A percentile compares a stretch with the other conserved stretches of the same genome.
Evolutionary conservation across 2,113 vertebrate species (phyloP).

Genomic region (Protobothrops mucrosquamatus): DNA sequence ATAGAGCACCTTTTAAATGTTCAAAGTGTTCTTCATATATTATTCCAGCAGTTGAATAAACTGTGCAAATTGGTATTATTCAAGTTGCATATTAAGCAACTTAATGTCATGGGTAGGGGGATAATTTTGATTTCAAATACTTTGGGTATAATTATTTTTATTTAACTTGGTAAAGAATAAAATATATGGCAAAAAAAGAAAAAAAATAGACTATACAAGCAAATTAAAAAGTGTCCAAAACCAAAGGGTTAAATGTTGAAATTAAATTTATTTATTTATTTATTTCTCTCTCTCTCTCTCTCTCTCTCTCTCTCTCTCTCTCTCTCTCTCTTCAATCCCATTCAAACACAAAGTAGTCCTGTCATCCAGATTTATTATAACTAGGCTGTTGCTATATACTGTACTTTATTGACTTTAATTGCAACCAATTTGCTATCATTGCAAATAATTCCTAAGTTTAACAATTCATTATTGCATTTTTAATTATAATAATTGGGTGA

Average conservation of each 20-base stretch:
- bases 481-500: neutral
- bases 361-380: neutral
- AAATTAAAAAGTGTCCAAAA: neutral
- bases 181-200: neutral
- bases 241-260: neutral
- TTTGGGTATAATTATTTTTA: neutral
- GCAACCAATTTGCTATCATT: neutral
- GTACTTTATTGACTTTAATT: neutral
- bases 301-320: neutral
- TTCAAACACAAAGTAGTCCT: neutral
- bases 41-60: neutral
- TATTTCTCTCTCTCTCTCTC: neutral
- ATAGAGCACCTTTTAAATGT: slow-evolving; percentile 16
- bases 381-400: neutral
- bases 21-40: neutral
- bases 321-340: neutral
- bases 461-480: neutral
- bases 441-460: neutral
- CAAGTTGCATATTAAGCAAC: neutral
- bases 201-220: neutral
- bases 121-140: neutral
- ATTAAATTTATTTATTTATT: neutral
- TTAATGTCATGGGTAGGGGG: neutral
- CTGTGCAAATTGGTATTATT: neutral
- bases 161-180: neutral